Evolutionary conservation across 2,888 invertebrate species (phyloP), one percentile per base, ranked within the genome.

Genomic region (Drosophila putrida): DNA sequence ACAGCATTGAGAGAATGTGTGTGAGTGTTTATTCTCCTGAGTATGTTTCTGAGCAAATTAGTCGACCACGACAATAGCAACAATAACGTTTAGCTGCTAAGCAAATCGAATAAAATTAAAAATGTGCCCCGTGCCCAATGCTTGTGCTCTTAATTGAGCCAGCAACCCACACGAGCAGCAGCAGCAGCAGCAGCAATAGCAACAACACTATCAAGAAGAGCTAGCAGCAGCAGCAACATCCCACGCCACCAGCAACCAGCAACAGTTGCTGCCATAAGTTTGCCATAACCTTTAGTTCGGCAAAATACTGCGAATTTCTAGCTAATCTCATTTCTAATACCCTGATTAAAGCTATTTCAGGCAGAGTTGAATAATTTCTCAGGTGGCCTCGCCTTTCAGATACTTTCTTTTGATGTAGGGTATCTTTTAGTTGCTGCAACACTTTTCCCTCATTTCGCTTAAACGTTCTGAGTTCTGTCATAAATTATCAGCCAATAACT

Each of bases 131-230:
- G 68, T 78, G 77, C 64, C 71, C 33, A 15, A 15, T 39, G 39
- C 15, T 15, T 6, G 33, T 80, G 86, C 88, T 85, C 88, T 85
- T 85, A 85, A 87, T 89, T 87, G 82, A 85, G 85, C 50, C 85
- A 73, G 67, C 88, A 61, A 57, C 87, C 85, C 87, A 82, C 82
- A 82, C 87, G 47, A 57, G 55, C 67, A 71, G 41, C 43, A 53
- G 50, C 62, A 75, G 2, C 20, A 20, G 50, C 62, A 75, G 2
- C 20, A 20, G 44, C 41, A 58, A 13, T 47, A 49, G 3, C 68
- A 39, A 27, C 43, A 36, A 25, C 60, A 46, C n/a, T n/a, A n/a
- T 6, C 49, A 33, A 38, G 50, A 64, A 49, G 66, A 63, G 78
- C 60, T 35, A 46, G 15, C 65, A 61, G 20, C 68, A 60, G 35